Evolutionary conservation across 2,888 invertebrate species (phyloP).

Genomic region (Thymelicus sylvestris): DNA sequence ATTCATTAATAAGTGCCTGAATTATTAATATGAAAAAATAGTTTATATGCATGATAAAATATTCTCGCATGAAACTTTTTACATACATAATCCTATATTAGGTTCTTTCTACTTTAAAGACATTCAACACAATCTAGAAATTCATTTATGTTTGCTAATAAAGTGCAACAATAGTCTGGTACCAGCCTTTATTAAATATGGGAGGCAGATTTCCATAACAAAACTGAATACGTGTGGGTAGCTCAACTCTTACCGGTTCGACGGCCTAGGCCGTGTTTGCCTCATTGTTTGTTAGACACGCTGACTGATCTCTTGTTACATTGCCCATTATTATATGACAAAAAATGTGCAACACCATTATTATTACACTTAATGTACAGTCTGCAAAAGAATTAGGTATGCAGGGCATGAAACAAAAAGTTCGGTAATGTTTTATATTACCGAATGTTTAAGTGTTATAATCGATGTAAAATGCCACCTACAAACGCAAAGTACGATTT

Average conservation of each 20-base stretch:
- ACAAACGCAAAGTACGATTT: too few relatives aligned
- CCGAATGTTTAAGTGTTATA: too few relatives aligned
- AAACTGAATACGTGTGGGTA: slow-evolving; percentile 55
- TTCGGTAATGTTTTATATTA: too few relatives aligned
- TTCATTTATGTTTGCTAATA: slow-evolving; percentile 13
- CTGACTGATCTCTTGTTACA: slow-evolving; percentile 40
- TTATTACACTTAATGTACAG: background rate
- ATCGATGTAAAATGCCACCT: too few relatives aligned
- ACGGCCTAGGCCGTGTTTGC: slow-evolving; percentile 49
- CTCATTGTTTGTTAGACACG: slow-evolving; percentile 49
- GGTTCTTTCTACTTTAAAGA: too few relatives aligned
- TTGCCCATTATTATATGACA: slow-evolving; percentile 23
- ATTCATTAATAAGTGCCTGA: too few relatives aligned
- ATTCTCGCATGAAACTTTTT: too few relatives aligned
- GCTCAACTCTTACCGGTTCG: slow-evolving; percentile 52
- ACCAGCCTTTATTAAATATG: slow-evolving; percentile 47
- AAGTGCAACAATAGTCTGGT: slow-evolving; percentile 37
- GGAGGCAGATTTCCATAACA: slow-evolving; percentile 58
- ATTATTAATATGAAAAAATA: too few relatives aligned
- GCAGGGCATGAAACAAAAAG: too few relatives aligned
- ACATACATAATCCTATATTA: too few relatives aligned
- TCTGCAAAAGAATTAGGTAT: too few relatives aligned
- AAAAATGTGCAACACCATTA: slow-evolving; percentile 4
- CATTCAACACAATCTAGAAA: background rate
- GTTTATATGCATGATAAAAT: too few relatives aligned